phyloP scores from a whole-genome alignment of 2,888 invertebrate genomes.

The Apamea sordens region DNA sequence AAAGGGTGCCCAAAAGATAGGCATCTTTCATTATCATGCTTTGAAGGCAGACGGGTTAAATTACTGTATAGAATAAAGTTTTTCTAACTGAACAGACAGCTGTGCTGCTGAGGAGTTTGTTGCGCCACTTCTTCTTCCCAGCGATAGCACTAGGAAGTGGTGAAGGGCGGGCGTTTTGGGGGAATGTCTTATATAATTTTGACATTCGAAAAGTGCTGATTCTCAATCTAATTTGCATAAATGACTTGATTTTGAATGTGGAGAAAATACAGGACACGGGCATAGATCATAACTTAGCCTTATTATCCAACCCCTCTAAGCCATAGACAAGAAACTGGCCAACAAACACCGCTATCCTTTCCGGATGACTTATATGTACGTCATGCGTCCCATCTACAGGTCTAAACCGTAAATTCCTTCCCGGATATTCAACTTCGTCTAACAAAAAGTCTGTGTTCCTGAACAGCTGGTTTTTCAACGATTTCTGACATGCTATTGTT shows the following conservation, averaged over 20 bases:
- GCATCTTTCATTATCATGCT: too few relatives aligned
- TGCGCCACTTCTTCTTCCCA: too few relatives aligned
- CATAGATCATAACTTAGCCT: conserved; percentile 76
- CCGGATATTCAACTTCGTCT: conserved; percentile 73
- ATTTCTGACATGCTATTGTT: conserved; percentile 71
- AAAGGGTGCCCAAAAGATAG: too few relatives aligned
- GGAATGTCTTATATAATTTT: not conserved
- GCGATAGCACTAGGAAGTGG: too few relatives aligned
- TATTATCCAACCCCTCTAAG: conserved; percentile 73
- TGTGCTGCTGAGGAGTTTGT: not conserved
- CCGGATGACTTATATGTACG: conserved; percentile 90
- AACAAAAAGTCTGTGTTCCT: conserved; percentile 73
- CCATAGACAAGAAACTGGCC: conserved; percentile 81
- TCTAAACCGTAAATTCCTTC: conserved; percentile 74
- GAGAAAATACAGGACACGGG: not conserved
- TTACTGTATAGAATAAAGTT: too few relatives aligned
- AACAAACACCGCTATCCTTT: conserved; percentile 84
- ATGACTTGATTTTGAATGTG: too few relatives aligned
- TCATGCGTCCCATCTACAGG: conserved; percentile 90
- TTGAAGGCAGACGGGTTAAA: too few relatives aligned
- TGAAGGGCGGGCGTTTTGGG: too few relatives aligned
- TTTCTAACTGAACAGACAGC: too few relatives aligned
- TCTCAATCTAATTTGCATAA: too few relatives aligned
- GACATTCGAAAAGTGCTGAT: too few relatives aligned
- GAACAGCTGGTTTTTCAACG: conserved; percentile 69